Base-by-base conservation (phyloP, 2,797 vertebrate genomes). In the Takifugu ocellatus region DNA sequence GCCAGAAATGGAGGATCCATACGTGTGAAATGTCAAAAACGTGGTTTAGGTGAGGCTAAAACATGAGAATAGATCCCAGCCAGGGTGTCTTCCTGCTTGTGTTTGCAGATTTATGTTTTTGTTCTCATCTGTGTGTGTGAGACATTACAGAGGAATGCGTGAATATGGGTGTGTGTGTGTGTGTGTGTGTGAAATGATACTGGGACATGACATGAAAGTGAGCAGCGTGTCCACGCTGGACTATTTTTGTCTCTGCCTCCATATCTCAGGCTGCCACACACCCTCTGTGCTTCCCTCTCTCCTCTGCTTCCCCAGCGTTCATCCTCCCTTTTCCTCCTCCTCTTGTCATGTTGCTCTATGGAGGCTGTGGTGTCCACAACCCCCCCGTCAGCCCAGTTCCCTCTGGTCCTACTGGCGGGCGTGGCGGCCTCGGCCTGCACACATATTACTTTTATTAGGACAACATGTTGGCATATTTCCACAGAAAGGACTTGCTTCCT, bases 191-290 rank as follows among this genome's bases (percentile, higher is more conserved):
- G 86, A 88, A 87, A 86, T 86, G 83, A 89, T 88, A 83, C 83
- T 77, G 77, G 82, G 72, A 86, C 84, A 83, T 82, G 73, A 83
- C 88, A 89, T 87, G 81, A 76, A 78, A 85, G 79, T 77, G 82
- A 84, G 74, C 68, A 75, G 69, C 79, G 70, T 84, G 77, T 83
- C 62, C 81, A 81, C 78, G 74, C 75, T 57, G 66, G 26, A 75
- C 86, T 89, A 86, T 89, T 85, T 87, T 72, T 66, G 77, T 84
- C 77, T 66, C 60, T 71, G 62, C 50, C 78, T 84, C 72, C 70
- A 74, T 85, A 64, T 77, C 75, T 82, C 77, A 65, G 65, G 82
- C 68, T 50, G 63, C 73, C 74, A 78, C 75, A 75, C 27, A 46
- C 79, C 66, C 68, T 51, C 55, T 72, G 68, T 68, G 72, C 61